Evolutionary conservation across 1,140 invertebrate genomes (phyloP).

Genomic region (Adelges cooleyi): DNA sequence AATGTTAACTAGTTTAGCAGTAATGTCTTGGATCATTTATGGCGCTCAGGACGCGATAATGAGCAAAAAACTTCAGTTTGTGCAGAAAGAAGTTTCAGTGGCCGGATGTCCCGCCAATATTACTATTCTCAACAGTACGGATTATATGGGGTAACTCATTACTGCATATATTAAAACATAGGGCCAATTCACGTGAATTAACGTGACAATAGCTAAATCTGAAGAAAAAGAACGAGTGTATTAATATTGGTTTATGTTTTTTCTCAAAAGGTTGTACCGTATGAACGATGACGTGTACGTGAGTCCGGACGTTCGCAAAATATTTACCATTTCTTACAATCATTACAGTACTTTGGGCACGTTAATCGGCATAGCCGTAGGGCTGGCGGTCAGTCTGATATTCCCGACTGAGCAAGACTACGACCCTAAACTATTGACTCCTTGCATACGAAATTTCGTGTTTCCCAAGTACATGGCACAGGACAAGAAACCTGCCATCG

Average conservation of each 20-base stretch:
- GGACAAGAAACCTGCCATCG: no score
- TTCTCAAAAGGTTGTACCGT: neutral
- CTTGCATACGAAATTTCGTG: neutral
- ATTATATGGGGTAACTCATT: neutral
- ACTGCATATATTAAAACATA: neutral
- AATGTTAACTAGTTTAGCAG: constrained; percentile 16
- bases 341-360: constrained; percentile 58
- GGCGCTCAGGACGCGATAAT: constrained; percentile 27
- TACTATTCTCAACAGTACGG: neutral
- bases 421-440: constrained; percentile 33
- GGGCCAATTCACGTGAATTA: neutral
- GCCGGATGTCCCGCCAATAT: constrained; percentile 29
- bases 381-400: constrained; percentile 50
- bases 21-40: constrained; percentile 7
- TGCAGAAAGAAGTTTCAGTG: constrained; percentile 28
- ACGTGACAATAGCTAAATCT: neutral
- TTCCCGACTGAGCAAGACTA: constrained; percentile 36
- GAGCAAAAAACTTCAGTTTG: constrained; percentile 24
- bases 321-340: constrained; percentile 39
- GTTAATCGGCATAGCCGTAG: constrained; percentile 51
- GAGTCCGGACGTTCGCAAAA: neutral
- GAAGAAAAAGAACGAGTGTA: no score
- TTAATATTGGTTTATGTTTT: neutral
- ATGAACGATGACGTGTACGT: constrained; percentile 6
- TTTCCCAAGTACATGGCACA: neutral